Conservation (phyloP, 2,888 invertebrate genomes). For the Sturmia bella region DNA sequence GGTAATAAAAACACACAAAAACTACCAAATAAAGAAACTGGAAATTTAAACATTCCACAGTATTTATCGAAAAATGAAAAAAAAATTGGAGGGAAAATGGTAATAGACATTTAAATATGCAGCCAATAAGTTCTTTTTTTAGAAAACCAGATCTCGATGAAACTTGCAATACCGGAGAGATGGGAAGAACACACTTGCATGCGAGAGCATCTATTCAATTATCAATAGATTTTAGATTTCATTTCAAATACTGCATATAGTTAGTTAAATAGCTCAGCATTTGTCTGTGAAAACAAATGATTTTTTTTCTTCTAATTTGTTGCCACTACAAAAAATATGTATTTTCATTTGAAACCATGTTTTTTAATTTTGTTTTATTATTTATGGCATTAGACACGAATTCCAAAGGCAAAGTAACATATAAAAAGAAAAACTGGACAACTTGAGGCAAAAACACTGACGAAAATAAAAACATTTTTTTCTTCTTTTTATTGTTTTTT, state of each 20-base stretch:
- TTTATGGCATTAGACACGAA: constrained; percentile 31
- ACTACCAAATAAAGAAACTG: constrained; percentile 50
- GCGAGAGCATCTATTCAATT: neutral
- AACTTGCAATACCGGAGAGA: constrained; percentile 23
- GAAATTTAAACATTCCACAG: constrained; percentile 56
- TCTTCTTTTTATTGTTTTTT: constrained; percentile 1
- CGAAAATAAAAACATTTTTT: constrained; percentile 4
- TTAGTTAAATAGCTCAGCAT: too few relatives aligned
- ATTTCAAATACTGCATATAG: too few relatives aligned
- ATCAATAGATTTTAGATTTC: too few relatives aligned
- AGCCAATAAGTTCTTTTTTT: constrained; percentile 55
- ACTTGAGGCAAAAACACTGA: constrained; percentile 8
- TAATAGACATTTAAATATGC: constrained; percentile 59
- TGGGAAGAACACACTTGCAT: neutral
- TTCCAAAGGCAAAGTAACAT: constrained; percentile 24
- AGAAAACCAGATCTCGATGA: constrained; percentile 61
- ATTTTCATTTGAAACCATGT: constrained; percentile 1
- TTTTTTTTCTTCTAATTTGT: too few relatives aligned
- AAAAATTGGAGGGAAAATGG: constrained; percentile 54
- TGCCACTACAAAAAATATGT: neutral
- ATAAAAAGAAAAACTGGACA: constrained; percentile 46
- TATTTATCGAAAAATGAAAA: constrained; percentile 18
- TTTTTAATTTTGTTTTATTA: constrained; percentile 9
- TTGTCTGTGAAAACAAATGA: too few relatives aligned
- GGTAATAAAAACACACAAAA: neutral